Evolutionary conservation across 2,113 vertebrate genomes (phyloP).

Genomic region (Malurus cyaneus): DNA sequence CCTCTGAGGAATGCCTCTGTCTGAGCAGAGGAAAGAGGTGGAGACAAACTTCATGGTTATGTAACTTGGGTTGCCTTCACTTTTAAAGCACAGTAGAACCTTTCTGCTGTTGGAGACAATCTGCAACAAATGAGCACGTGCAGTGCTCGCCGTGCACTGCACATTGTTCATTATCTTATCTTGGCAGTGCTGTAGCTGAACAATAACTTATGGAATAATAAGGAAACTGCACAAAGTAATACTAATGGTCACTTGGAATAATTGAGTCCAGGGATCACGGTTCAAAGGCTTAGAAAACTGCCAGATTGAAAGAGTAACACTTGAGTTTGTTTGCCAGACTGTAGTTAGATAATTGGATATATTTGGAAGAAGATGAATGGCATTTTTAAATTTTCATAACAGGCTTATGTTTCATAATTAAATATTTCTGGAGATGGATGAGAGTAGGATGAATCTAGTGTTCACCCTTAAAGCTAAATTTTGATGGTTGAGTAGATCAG

Average conservation of each 20-base stretch:
- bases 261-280: background rate
- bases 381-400: background rate
- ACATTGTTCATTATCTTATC: background rate
- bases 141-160: background rate
- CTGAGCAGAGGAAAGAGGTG: background rate
- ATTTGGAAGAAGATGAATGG: constrained; percentile 49
- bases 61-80: background rate
- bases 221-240: background rate
- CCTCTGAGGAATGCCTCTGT: background rate
- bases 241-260: background rate
- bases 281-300: constrained; percentile 18
- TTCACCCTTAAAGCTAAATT: constrained; percentile 30
- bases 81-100: background rate
- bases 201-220: background rate
- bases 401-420: constrained; percentile 27
- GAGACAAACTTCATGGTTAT: background rate
- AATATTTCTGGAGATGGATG: constrained; percentile 26
- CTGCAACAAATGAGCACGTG: background rate
- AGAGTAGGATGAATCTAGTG: background rate
- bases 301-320: background rate
- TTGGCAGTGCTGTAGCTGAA: background rate
- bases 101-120: background rate
- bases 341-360: constrained; percentile 41
- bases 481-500: constrained; percentile 49
- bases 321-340: background rate